Evolutionary conservation across 2,113 vertebrate genomes (phyloP).

Genomic region (Lepidothrix coronata): DNA sequence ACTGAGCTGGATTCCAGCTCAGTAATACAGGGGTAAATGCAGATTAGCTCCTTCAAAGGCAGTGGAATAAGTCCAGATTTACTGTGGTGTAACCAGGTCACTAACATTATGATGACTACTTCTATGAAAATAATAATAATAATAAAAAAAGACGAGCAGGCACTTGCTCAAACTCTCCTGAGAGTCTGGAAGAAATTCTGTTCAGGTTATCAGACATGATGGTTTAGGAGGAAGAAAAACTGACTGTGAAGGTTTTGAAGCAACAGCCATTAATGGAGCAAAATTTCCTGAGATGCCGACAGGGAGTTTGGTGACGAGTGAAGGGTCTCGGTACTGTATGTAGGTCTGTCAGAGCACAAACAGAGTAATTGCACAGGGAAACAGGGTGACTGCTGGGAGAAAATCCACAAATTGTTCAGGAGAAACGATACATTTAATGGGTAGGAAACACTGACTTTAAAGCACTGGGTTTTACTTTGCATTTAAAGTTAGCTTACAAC

Average conservation of each 20-base stretch:
- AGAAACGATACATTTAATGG: not conserved
- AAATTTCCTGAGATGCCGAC: not conserved
- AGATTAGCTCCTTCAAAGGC: slow-evolving; percentile 34
- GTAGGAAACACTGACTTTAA: not conserved
- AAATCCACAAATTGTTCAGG: not conserved
- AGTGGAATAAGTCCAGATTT: slow-evolving; percentile 7
- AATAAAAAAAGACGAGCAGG: not conserved
- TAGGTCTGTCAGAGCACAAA: not conserved
- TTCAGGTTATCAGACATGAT: not conserved
- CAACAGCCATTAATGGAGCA: not conserved
- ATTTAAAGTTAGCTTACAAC: not conserved
- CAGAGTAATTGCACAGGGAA: not conserved
- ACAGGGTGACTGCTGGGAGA: not conserved
- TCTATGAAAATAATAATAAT: not conserved
- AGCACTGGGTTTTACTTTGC: not conserved
- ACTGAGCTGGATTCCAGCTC: slow-evolving; percentile 32
- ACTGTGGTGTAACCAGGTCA: not conserved
- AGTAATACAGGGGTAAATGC: not conserved
- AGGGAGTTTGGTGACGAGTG: not conserved
- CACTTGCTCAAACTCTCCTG: not conserved
- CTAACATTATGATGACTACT: not conserved
- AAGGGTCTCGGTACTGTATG: not conserved
- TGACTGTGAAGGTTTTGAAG: not conserved
- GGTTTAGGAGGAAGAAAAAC: not conserved
- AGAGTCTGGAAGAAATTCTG: not conserved